Evolutionary conservation across 2,888 invertebrate genomes (phyloP), one percentile per base, ranked within the genome.

Genomic region (Luffia ferchaultella): DNA sequence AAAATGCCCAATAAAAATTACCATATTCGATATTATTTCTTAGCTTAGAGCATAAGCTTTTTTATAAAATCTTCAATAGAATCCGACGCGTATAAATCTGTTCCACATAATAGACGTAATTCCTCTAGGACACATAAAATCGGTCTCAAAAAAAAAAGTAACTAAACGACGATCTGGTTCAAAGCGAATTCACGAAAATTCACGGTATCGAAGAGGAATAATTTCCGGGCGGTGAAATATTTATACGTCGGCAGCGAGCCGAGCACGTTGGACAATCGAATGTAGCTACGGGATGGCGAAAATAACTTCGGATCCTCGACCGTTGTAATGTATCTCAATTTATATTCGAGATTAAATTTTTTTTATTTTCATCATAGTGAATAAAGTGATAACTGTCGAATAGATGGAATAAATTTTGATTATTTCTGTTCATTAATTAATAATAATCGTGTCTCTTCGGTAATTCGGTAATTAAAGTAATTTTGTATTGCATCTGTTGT

Each of bases 161-260:
- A 30, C 30, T 30, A 30, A 30, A 30, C 30, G 30, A 3, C 30
- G 30, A 30, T 7, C 12, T 30, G 5, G 30, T 12, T 30, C 30
- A 30, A 30, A 30, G 30, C 30, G 30, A 30, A 30, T 30, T 30
- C 30, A 12, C 12, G 30, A 12, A 12, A 30, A 30, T 30, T 30
- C 30, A 30, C 30, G 66, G 69, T 77, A 79, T 76, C 75, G 72
- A 73, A 63, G 66, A 65, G 74, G 70, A 70, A 82, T 79, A 82
- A 82, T 82, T 80, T 80, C 82, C 80, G 73, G 73, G 73, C 69
- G 63, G 72, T 82, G 77, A 75, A 82, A 79, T 80, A 82, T 82
- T 80, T 82, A 82, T 79, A 73, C 60, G 58, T 57, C 61, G 61
- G 64, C 63, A 62, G 65, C 64, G 65, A 65, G 67, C 65, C 64